A percentile compares a stretch with the other conserved stretches of the same genome.
phyloP scores from a whole-genome alignment of 2,113 vertebrate genomes.

The Xenopus borealis region DNA sequence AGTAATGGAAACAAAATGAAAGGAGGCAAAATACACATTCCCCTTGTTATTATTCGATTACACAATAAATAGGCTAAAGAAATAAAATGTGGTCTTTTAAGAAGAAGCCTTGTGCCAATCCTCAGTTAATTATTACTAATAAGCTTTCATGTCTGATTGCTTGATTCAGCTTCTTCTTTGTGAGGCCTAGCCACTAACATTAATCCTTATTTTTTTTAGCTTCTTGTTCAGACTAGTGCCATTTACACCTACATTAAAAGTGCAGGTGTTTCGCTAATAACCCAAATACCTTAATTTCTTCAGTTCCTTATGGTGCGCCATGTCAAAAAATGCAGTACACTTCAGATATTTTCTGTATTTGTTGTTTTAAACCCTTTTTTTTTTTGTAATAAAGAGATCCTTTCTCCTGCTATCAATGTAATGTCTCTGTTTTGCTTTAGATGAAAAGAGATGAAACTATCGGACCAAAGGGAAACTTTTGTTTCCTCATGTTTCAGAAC shows the following conservation, averaged over 20 bases:
- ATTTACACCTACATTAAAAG: conserved; percentile 28
- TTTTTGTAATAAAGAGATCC: conserved; percentile 45
- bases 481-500: conserved; percentile 52
- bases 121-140: too few species aligned
- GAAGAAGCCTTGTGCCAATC: too few species aligned
- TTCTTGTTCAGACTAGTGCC: conserved; percentile 9
- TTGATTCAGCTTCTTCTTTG: too few species aligned
- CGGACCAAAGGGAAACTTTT: conserved; percentile 29
- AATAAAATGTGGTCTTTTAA: too few species aligned
- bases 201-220: conserved; percentile 17
- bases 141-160: too few species aligned
- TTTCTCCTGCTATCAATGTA: conserved; percentile 11
- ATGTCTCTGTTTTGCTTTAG: conserved; percentile 40
- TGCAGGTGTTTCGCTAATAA: conserved; percentile 56
- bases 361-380: conserved; percentile 50
- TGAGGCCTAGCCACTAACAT: background rate
- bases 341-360: background rate
- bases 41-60: too few species aligned
- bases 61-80: too few species aligned
- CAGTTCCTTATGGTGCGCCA: conserved; percentile 15
- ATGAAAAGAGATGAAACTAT: conserved; percentile 21
- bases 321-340: conserved; percentile 16
- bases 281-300: conserved; percentile 32
- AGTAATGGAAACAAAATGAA: too few species aligned
- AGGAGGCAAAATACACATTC: too few species aligned